Evolutionary conservation across 2,888 invertebrate genomes (phyloP).

Genomic region (Himalopsyche japonica): DNA sequence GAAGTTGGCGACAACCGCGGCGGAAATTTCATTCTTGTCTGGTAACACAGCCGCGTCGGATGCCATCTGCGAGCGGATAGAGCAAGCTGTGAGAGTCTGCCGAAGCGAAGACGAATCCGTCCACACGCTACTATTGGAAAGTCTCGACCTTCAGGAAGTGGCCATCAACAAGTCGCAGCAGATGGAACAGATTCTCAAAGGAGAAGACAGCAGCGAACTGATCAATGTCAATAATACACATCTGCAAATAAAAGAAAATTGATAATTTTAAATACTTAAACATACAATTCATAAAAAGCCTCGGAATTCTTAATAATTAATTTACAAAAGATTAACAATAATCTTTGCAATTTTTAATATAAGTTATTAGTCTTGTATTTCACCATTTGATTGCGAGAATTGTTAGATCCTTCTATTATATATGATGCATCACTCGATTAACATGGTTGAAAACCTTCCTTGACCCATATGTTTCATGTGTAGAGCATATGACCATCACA

Average conservation of each 20-base stretch:
- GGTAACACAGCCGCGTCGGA: constrained; percentile 60
- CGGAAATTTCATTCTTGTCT: constrained; percentile 60
- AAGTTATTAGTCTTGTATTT: too few relatives aligned
- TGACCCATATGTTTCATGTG: too few relatives aligned
- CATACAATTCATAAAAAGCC: too few relatives aligned
- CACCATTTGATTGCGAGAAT: too few relatives aligned
- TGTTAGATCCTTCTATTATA: too few relatives aligned
- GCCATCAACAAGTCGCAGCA: constrained; percentile 53
- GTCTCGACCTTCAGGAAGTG: constrained; percentile 55
- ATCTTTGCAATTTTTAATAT: too few relatives aligned
- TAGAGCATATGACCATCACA: too few relatives aligned
- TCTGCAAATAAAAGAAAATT: neutral
- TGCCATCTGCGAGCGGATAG: constrained; percentile 59
- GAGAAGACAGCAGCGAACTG: neutral
- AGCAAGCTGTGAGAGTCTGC: constrained; percentile 55
- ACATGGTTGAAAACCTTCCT: too few relatives aligned
- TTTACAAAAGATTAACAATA: too few relatives aligned
- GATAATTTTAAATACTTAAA: neutral
- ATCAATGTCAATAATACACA: neutral
- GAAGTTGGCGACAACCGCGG: constrained; percentile 58
- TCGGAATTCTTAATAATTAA: too few relatives aligned
- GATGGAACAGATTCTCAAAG: constrained; percentile 50
- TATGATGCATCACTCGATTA: too few relatives aligned
- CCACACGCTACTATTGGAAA: constrained; percentile 55
- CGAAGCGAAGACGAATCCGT: constrained; percentile 53